Evolutionary conservation across 1,140 invertebrate species (phyloP).

Genomic region (Zaprionus kolodkinae): DNA sequence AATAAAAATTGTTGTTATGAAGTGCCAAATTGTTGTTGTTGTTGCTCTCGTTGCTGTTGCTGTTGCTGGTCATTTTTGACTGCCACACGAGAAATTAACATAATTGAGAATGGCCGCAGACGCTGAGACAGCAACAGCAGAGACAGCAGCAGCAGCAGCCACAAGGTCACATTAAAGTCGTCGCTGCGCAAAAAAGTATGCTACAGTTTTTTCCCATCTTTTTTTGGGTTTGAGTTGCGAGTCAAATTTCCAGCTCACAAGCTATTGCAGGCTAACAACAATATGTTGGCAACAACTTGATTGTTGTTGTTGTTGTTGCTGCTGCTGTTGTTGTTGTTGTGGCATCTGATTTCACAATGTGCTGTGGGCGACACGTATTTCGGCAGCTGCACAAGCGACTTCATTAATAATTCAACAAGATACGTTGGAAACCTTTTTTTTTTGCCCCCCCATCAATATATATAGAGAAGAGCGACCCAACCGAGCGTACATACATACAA

Average conservation of each 20-base stretch:
- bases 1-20: conserved; percentile 33
- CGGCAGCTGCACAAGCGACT: conserved; percentile 43
- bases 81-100: conserved; percentile 37
- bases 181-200: background rate
- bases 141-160: background rate
- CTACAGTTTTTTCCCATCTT: background rate
- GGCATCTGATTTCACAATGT: conserved; percentile 60
- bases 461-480: conserved; percentile 34
- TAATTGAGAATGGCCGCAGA: conserved; percentile 35
- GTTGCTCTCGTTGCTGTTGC: too few relatives aligned
- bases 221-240: background rate
- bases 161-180: conserved; percentile 49
- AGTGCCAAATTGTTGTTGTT: conserved; percentile 45
- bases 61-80: conserved; percentile 28
- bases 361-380: conserved; percentile 21
- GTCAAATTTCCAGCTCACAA: conserved; percentile 48
- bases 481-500: conserved; percentile 37
- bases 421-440: conserved; percentile 60
- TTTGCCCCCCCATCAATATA: conserved; percentile 62
- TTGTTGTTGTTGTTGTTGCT: conserved; percentile 23
- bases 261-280: conserved; percentile 22
- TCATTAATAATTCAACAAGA: conserved; percentile 80
- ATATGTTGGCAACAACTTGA: conserved; percentile 34
- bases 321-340: conserved; percentile 24
- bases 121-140: background rate